A percentile compares a stretch with the other conserved stretches of the same genome.
phyloP scores from a whole-genome alignment of 53 echinoderm and acorn worm genomes.

The Mesocentrotus franciscanus region DNA sequence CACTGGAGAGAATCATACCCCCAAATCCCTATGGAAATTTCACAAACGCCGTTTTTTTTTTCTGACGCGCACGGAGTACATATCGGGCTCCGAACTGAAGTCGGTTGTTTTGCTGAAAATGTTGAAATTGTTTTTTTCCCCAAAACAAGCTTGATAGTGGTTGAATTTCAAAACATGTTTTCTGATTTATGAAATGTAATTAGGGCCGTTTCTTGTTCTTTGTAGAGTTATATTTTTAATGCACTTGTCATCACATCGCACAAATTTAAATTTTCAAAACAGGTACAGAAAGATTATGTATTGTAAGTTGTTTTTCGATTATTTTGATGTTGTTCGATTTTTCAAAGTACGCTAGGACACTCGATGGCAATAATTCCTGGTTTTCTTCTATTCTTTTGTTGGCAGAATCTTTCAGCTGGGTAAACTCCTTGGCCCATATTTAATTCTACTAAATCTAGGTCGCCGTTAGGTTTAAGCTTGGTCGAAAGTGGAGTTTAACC shows the following conservation, averaged over 20 bases:
- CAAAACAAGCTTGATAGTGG: not conserved
- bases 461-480: too few species aligned
- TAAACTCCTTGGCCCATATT: too few species aligned
- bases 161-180: constrained; percentile 53
- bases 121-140: constrained; percentile 5
- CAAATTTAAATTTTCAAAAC: not conserved
- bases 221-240: not conserved
- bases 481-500: too few species aligned
- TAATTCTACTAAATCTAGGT: too few species aligned
- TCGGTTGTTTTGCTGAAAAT: constrained; percentile 37
- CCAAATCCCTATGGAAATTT: not conserved
- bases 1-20: not conserved
- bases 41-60: not conserved
- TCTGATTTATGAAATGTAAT: constrained; percentile 19
- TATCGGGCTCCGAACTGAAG: not conserved
- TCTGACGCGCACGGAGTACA: not conserved
- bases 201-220: not conserved
- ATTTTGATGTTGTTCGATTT: too few species aligned
- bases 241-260: not conserved
- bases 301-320: not conserved
- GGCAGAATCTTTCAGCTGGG: too few species aligned
- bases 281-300: too few species aligned
- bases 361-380: not conserved
- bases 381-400: too few species aligned
- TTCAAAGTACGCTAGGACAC: not conserved